phyloP scores from a whole-genome alignment of 2,797 vertebrate genomes.

The Acanthiza pusilla region DNA sequence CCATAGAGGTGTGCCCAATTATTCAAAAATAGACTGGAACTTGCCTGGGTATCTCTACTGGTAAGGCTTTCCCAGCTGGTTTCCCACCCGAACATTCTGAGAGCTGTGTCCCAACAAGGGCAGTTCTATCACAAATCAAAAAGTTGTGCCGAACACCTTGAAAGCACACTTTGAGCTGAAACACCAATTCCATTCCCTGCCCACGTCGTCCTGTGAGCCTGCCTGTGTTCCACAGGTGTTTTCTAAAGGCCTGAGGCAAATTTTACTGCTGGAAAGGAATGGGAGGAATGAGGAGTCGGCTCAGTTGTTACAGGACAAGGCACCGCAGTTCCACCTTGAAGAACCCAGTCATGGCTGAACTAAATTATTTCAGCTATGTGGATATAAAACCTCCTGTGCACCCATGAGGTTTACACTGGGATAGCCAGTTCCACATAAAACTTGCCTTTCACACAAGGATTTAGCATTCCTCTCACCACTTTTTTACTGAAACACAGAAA shows the following conservation, averaged over 20 bases:
- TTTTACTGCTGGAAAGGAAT: accelerated
- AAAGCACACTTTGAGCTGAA: neutral
- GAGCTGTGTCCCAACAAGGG: neutral
- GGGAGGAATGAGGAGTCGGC: accelerated
- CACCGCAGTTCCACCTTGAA: neutral
- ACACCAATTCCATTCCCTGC: neutral
- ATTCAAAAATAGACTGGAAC: neutral
- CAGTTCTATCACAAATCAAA: neutral
- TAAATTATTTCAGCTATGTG: neutral
- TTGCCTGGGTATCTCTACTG: neutral
- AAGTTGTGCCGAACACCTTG: neutral
- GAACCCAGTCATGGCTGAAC: neutral
- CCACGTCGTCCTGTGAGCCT: neutral
- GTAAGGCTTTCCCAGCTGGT: neutral
- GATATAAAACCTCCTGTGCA: neutral
- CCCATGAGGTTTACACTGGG: neutral
- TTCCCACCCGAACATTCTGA: neutral
- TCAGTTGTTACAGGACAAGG: accelerated
- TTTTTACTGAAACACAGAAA: neutral
- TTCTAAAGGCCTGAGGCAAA: neutral
- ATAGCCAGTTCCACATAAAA: neutral
- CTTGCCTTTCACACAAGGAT: neutral
- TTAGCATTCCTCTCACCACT: neutral
- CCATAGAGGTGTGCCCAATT: neutral
- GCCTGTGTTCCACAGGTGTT: neutral